phyloP scores from a whole-genome alignment of 2,797 vertebrate genomes.

The Paedocypris micromegethes region DNA sequence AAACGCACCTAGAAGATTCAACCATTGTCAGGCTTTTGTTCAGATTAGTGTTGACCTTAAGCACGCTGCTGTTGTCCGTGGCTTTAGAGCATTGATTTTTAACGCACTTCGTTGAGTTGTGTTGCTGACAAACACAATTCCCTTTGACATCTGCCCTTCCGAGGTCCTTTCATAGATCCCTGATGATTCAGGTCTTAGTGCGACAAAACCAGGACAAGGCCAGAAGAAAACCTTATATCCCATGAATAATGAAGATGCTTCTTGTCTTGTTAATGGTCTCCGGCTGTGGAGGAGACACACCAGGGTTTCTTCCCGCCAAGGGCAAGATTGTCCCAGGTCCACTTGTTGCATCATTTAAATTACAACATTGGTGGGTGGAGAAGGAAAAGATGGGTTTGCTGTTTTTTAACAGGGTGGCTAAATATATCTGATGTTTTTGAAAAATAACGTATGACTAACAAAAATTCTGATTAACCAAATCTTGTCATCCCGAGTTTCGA shows the following conservation, averaged over 20 bases:
- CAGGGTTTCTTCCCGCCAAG: neutral
- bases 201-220: slow-evolving; percentile 42
- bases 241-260: slow-evolving; percentile 64
- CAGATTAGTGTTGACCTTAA: neutral
- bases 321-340: neutral
- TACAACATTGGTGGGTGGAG: neutral
- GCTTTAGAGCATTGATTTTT: neutral
- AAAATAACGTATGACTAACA: too few relatives aligned
- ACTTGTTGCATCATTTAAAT: slow-evolving; percentile 4
- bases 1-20: neutral
- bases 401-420: too few relatives aligned
- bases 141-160: slow-evolving; percentile 47
- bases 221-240: slow-evolving; percentile 55
- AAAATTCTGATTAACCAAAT: too few relatives aligned
- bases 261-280: slow-evolving; percentile 63
- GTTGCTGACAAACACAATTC: slow-evolving; percentile 27
- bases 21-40: neutral
- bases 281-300: slow-evolving; percentile 42
- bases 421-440: too few relatives aligned
- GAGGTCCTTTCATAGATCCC: slow-evolving; percentile 58
- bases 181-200: slow-evolving; percentile 53
- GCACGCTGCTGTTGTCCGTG: slow-evolving; percentile 2
- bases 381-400: neutral
- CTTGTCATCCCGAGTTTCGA: too few relatives aligned
- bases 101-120: slow-evolving; percentile 6